These are phyloP conservation scores for Sebastes glaucus DNA, from an alignment of 2,797 vertebrate genomes.

Conservation along the genomic window DNA sequence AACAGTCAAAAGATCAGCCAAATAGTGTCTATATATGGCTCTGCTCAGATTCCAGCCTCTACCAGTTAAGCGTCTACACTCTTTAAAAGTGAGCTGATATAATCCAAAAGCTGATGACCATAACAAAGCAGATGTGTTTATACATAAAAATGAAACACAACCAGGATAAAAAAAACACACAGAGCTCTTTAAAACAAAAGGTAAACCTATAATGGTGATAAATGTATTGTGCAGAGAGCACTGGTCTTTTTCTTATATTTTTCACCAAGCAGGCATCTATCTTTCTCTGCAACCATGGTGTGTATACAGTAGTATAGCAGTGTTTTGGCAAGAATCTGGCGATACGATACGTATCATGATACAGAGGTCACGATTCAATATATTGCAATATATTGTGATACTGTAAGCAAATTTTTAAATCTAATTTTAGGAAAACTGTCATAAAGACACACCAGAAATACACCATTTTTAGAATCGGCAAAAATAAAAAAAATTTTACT, in stretches of 20 bases:
- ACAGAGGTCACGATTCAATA: no score
- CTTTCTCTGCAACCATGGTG: not conserved
- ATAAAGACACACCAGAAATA: no score
- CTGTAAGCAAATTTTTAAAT: no score
- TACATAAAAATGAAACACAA: not conserved
- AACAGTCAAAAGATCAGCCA: conserved; percentile 52
- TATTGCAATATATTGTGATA: no score
- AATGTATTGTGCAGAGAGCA: not conserved
- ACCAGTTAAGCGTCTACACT: not conserved
- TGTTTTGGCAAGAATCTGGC: no score
- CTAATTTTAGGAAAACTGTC: no score
- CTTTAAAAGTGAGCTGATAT: not conserved
- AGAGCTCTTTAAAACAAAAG: not conserved
- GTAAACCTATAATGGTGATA: not conserved
- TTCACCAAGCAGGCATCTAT: not conserved
- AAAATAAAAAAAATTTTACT: no score
- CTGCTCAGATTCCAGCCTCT: conserved; percentile 26
- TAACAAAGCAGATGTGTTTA: not conserved
- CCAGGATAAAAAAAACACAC: not conserved
- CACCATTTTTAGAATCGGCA: no score
- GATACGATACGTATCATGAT: no score
- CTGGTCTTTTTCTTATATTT: not conserved
- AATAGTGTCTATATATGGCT: conserved; percentile 56
- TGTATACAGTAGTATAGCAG: not conserved
- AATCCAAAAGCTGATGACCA: conserved; percentile 18